phyloP scores from a whole-genome alignment of 2,888 invertebrate genomes.

The Conomelus anceps region DNA sequence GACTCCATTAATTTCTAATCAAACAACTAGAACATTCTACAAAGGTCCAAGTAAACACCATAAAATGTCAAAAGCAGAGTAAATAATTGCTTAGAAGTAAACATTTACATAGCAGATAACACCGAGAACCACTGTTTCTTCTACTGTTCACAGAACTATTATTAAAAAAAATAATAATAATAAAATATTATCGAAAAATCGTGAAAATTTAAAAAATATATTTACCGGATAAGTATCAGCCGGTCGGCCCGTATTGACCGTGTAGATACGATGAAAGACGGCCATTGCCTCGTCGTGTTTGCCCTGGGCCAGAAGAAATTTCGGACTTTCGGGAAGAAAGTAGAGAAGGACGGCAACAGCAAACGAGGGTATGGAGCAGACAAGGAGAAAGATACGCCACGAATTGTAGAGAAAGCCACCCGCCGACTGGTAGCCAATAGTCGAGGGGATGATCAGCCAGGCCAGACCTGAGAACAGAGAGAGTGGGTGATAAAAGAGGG shows the following conservation, averaged over 20 bases:
- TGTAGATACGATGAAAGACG: constrained; percentile 73
- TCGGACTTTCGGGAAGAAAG: constrained; percentile 84
- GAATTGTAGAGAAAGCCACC: constrained; percentile 75
- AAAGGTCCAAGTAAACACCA: too few species aligned
- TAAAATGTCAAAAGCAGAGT: too few species aligned
- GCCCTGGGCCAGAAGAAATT: constrained; percentile 74
- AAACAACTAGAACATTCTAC: too few species aligned
- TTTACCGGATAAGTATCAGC: constrained; percentile 71
- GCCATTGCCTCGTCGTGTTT: constrained; percentile 72
- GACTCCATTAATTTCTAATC: too few species aligned
- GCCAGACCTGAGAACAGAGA: constrained; percentile 47
- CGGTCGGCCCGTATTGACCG: constrained; percentile 70
- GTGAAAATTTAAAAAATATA: background rate
- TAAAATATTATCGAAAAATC: too few species aligned
- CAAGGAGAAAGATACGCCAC: constrained; percentile 84
- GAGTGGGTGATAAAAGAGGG: background rate
- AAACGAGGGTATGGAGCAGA: constrained; percentile 84
- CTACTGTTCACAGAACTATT: background rate
- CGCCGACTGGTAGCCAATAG: constrained; percentile 59
- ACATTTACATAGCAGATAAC: too few species aligned
- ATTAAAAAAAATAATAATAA: background rate
- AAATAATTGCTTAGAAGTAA: too few species aligned
- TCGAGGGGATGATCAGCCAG: constrained; percentile 50
- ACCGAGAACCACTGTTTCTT: too few species aligned
- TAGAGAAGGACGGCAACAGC: constrained; percentile 75